Evolutionary conservation across 2,797 vertebrate genomes (phyloP), one percentile per base, ranked within the genome.

Genomic region (Squalus acanthias): DNA sequence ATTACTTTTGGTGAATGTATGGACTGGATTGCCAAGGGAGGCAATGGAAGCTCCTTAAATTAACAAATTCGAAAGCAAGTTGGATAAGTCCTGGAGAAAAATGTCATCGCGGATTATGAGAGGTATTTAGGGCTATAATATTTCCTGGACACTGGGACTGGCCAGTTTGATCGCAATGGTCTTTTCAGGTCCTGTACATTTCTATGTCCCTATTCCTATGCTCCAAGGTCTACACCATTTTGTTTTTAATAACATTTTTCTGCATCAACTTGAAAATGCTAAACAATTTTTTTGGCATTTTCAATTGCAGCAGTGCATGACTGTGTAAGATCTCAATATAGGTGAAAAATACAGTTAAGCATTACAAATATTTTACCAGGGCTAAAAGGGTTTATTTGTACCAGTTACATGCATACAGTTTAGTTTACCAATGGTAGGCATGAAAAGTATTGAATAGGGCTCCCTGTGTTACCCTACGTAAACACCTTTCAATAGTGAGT

Each of bases 401-500:
- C 17, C 94, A 57, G 92, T 95, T 15, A 74, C 94, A 53, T 69
- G 70, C 94, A 57, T 29, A 74, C 26, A 76, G 50, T 95, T 76
- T 70, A 57, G 50, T 76, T 95, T 95, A 29, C 50, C 70, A 76
- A 17, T 17, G 69, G 33, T 92, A 65, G 63, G 69, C 94, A 95
- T 72, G 53, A 57, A 76, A 29, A 74, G 60, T 2, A 60, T 53
- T 29, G 53, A 95, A 95, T 74, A 95, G 94, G 26, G 70, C 50
- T 95, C 94, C 70, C 50, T 95, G 50, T 95, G 94, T 60, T 57
- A 76, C 76, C 46, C 46, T 95, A 76, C 15, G 53, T 76, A 74
- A 95, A 57, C 94, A 95, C 70, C 70, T 95, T 57, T 74, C 94
- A 76, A 95, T 17, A 95, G 94, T 95, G 70, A 95, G 70, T 72